Evolutionary conservation across 2,888 invertebrate genomes (phyloP), one percentile per base, ranked within the genome.

Genomic region (Ischnus inquisitorius): DNA sequence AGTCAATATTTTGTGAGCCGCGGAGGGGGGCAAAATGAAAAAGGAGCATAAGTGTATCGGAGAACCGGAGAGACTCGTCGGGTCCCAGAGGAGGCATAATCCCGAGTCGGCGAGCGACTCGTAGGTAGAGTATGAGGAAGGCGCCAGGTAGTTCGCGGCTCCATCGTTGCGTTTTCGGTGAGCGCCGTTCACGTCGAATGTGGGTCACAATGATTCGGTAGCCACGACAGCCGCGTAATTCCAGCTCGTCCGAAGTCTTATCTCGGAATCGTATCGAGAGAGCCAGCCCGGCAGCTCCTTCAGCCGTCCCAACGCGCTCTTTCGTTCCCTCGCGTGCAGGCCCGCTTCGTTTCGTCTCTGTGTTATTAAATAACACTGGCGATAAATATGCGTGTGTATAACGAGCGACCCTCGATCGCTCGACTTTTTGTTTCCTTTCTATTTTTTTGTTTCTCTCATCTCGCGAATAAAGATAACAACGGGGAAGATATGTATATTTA

Each of bases 131-230:
- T 60, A 78, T 79, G 84, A 84, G 82, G 82, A 79, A 83, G 82
- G 82, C 82, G 82, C 82, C 82, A 79, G 75, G 74, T 82, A 71
- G 76, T 72, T 71, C 71, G 77, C 77, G 65, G 77, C 57, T 65
- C 41, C 54, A n/a, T 75, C 74, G 68, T 43, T 78, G 78, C 68
- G 62, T 82, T 82, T 82, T 82, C 82, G 43, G 64, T 34, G 82
- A 83, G 79, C 64, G 65, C 72, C 67, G 76, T 79, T 79, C 41
- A 69, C 67, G 81, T 69, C 54, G 74, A 60, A 68, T 91, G 89
- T 92, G 88, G 91, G 92, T 91, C 92, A 91, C 88, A 90, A 90
- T 89, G 90, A 90, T 91, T 91, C 92, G 91, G 91, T 90, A 91
- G 90, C 90, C 86, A 64, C 74, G 71, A 85, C 86, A 86, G 86